Evolutionary conservation across 2,797 vertebrate genomes (phyloP).

Genomic region (Ambastaia sidthimunki): DNA sequence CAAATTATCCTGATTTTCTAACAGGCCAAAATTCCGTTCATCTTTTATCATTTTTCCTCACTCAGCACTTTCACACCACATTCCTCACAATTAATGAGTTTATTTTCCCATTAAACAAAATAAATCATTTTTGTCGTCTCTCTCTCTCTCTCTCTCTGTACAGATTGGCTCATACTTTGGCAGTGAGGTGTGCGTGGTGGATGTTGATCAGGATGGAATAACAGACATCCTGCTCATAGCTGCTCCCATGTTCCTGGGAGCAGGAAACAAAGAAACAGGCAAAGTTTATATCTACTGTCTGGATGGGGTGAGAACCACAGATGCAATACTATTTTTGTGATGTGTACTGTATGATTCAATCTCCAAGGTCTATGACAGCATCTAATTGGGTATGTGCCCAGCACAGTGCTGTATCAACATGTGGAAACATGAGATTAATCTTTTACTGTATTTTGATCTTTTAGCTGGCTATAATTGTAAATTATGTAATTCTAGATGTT

Average conservation of each 20-base stretch:
- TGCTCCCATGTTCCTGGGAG: slow-evolving; percentile 91
- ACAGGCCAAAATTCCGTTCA: background rate
- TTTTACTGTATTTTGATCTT: no score
- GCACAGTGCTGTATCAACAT: background rate
- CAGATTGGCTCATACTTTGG: slow-evolving; percentile 97
- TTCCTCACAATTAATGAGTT: slow-evolving; percentile 17
- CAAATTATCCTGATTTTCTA: background rate
- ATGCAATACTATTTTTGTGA: background rate
- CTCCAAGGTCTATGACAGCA: background rate
- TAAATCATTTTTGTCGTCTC: background rate
- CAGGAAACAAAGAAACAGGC: slow-evolving; percentile 89
- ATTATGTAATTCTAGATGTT: no score
- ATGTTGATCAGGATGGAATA: slow-evolving; percentile 87
- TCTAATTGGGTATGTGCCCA: background rate
- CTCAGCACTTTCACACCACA: slow-evolving; percentile 10
- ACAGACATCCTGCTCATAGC: slow-evolving; percentile 91
- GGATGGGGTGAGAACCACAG: slow-evolving; percentile 71
- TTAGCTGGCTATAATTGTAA: no score
- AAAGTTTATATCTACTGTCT: slow-evolving; percentile 88
- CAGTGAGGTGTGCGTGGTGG: slow-evolving; percentile 89
- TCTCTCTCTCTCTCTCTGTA: slow-evolving; percentile 5
- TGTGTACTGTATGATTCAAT: background rate
- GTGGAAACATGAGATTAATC: no score
- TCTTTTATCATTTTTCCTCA: slow-evolving; percentile 1
- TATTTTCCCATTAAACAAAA: slow-evolving; percentile 37